Conservation (phyloP, 2,113 vertebrate species). For the Rhinoptilus africanus region DNA sequence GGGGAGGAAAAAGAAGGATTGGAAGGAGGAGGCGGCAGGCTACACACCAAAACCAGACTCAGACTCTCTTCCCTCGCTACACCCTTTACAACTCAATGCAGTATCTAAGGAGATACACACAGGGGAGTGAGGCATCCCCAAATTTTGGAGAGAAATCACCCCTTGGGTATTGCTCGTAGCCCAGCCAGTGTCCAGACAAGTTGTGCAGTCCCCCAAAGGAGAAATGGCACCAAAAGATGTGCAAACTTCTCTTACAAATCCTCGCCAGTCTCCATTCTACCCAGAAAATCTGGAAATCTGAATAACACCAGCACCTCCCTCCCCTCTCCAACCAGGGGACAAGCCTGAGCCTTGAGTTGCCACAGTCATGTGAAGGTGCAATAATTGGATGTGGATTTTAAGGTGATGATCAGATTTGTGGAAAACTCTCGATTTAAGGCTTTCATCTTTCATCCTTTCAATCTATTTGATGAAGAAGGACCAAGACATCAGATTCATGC, state of each 20-base stretch:
- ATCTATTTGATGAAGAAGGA: not conserved
- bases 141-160: accelerated
- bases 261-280: accelerated
- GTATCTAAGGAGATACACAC: not conserved
- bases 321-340: not conserved
- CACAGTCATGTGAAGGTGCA: not conserved
- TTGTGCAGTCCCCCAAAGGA: not conserved
- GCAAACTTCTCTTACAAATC: not conserved
- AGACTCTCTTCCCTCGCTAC: accelerated
- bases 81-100: not conserved
- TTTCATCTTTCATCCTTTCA: not conserved
- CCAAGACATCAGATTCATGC: not conserved
- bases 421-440: not conserved
- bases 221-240: not conserved
- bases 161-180: not conserved
- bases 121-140: not conserved
- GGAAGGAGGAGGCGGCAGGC: not conserved
- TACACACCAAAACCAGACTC: not conserved
- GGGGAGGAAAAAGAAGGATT: not conserved
- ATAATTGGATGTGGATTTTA: not conserved
- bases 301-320: not conserved
- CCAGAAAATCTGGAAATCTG: not conserved
- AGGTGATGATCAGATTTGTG: accelerated
- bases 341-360: accelerated
- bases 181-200: not conserved